These are phyloP conservation scores for Plodia interpunctella DNA, from an alignment of 1,140 invertebrate genomes.

Conservation along the genomic window DNA sequence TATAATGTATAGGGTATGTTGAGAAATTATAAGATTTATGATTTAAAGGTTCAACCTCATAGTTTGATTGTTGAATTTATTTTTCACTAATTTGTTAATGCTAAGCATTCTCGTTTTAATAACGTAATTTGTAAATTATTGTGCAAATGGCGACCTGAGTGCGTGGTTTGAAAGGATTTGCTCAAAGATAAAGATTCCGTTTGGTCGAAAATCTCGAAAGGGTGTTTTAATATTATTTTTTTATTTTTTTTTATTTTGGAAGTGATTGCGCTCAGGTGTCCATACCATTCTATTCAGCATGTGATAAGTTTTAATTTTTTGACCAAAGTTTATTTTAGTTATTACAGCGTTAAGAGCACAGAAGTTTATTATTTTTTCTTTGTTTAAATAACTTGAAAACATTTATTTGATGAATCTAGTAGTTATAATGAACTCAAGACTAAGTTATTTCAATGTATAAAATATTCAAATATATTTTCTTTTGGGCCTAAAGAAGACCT, in stretches of 20 bases:
- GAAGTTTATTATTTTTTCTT: conserved; percentile 6
- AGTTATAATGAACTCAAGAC: not conserved
- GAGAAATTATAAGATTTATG: not conserved
- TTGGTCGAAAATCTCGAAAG: not conserved
- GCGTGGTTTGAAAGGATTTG: not conserved
- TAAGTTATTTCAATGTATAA: not conserved
- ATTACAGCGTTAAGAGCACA: conserved; percentile 47
- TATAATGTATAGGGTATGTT: not conserved
- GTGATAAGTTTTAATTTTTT: conserved; percentile 54
- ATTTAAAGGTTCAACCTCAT: not conserved
- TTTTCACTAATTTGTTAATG: conserved; percentile 20
- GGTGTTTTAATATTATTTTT: too few relatives aligned
- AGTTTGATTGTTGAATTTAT: conserved; percentile 12
- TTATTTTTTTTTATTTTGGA: not conserved
- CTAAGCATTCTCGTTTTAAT: conserved; percentile 24
- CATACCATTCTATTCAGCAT: conserved; percentile 20
- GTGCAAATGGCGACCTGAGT: not conserved
- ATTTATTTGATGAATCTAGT: not conserved
- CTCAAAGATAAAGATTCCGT: not conserved
- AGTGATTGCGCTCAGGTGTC: not conserved
- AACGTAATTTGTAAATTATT: not conserved
- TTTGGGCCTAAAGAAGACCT: too few relatives aligned
- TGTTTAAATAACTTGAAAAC: not conserved
- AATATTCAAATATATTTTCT: too few relatives aligned
- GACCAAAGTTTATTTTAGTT: conserved; percentile 68